These are phyloP conservation scores for Cyclura pinguis DNA, from an alignment of 2,797 vertebrate species.

Conservation along the genomic window DNA sequence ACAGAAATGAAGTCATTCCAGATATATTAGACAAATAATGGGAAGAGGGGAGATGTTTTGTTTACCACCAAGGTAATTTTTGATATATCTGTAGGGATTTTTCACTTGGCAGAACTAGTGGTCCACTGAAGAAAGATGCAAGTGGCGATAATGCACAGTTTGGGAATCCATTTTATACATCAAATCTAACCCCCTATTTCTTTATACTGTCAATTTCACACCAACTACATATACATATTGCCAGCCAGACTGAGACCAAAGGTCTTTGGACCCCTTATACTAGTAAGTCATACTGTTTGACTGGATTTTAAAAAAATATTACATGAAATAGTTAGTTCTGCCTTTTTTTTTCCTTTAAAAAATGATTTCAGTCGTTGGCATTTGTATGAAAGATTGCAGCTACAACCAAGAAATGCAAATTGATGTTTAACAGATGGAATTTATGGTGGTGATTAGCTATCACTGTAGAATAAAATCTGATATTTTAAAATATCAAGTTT, in stretches of 20 bases:
- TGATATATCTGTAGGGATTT: not conserved
- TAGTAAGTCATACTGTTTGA: not conserved
- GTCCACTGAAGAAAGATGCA: not conserved
- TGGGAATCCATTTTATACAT: not conserved
- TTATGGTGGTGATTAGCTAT: constrained; percentile 33
- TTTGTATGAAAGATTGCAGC: not conserved
- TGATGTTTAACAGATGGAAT: not conserved
- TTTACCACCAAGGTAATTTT: not conserved
- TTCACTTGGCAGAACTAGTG: not conserved
- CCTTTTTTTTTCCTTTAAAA: not conserved
- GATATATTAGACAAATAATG: not conserved
- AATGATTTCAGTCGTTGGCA: not conserved
- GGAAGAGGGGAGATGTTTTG: not conserved
- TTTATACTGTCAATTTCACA: constrained; percentile 23
- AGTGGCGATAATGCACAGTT: not conserved
- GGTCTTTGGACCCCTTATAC: not conserved
- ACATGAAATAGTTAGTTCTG: constrained; percentile 4
- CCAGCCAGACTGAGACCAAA: not conserved
- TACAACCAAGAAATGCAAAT: not conserved
- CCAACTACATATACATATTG: not conserved
- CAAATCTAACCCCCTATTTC: constrained; percentile 24
- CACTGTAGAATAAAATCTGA: not conserved
- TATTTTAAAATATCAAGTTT: constrained; percentile 46
- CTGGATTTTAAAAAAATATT: not conserved
- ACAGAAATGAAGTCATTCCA: constrained; percentile 20